A percentile compares a stretch with the other conserved stretches of the same genome.
Evolutionary conservation across 2,888 invertebrate genomes (phyloP).

Genomic region (Tortricodes alternella): DNA sequence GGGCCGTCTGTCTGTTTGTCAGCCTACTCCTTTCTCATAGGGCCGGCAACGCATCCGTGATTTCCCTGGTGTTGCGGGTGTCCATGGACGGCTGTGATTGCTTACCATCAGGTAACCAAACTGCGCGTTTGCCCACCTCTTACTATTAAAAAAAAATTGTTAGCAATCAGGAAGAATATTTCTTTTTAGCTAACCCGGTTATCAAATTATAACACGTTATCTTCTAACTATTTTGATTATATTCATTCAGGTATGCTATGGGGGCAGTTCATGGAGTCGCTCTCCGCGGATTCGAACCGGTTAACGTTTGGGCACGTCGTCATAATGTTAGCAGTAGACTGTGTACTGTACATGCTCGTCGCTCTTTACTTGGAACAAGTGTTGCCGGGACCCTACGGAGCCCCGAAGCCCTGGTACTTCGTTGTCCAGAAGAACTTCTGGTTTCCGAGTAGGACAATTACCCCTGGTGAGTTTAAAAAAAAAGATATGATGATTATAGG

Average conservation of each 20-base stretch:
- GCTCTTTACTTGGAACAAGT: constrained; percentile 94
- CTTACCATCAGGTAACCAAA: too few species aligned
- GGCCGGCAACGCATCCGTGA: too few species aligned
- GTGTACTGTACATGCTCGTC: constrained; percentile 87
- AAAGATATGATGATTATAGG: background rate
- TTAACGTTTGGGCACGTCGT: constrained; percentile 87
- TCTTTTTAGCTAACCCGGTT: too few species aligned
- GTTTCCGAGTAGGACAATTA: constrained; percentile 51
- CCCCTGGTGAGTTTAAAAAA: constrained; percentile 15
- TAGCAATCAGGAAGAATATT: too few species aligned
- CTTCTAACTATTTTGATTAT: background rate
- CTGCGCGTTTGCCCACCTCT: too few species aligned
- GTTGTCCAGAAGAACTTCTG: constrained; percentile 84
- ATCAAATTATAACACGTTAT: background rate
- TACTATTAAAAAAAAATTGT: too few species aligned
- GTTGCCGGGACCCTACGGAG: constrained; percentile 92
- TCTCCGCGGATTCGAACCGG: constrained; percentile 85
- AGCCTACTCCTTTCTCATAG: too few species aligned
- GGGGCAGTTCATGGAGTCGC: constrained; percentile 84
- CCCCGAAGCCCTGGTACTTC: constrained; percentile 92
- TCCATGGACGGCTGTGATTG: too few species aligned
- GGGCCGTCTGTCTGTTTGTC: too few species aligned
- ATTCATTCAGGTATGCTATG: constrained; percentile 81
- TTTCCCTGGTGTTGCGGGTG: too few species aligned
- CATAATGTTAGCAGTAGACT: constrained; percentile 87